Percentiles rank a stretch among this genome's conserved stretches.
These are phyloP conservation scores for Panthera tigris DNA, from an alignment of 2,113 vertebrate species.

Conservation along the genomic window DNA sequence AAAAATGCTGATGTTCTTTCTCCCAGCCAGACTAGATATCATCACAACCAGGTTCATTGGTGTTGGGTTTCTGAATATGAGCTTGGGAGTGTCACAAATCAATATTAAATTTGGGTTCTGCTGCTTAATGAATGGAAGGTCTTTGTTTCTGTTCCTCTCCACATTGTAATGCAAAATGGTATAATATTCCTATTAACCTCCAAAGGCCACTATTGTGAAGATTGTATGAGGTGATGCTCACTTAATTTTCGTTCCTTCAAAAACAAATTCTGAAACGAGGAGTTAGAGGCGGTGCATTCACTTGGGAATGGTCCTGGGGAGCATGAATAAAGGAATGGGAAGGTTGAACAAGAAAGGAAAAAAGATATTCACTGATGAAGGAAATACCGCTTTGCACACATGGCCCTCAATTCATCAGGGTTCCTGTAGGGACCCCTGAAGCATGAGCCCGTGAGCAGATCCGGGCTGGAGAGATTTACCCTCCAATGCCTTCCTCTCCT, in stretches of 20 bases:
- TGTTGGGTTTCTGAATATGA: neutral
- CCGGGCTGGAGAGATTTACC: neutral
- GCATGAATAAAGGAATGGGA: neutral
- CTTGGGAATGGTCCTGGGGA: neutral
- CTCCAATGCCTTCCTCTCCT: neutral
- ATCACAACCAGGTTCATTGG: neutral
- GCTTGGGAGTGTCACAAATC: neutral
- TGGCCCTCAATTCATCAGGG: too few relatives aligned
- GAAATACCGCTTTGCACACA: rapidly evolving
- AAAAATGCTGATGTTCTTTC: neutral
- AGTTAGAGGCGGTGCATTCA: rapidly evolving
- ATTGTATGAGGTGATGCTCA: neutral
- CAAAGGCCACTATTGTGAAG: neutral
- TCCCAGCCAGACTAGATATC: neutral
- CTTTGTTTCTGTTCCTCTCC: neutral
- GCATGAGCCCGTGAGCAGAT: too few relatives aligned
- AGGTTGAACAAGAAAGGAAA: neutral
- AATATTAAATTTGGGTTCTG: neutral
- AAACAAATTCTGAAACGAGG: neutral
- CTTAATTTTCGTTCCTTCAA: neutral
- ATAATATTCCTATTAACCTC: neutral
- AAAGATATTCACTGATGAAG: neutral
- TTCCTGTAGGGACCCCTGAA: neutral
- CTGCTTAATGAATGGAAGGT: neutral
- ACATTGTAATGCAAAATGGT: neutral